Base-by-base conservation (phyloP, 2,888 invertebrate genomes). In the Ormyrus thymus region DNA sequence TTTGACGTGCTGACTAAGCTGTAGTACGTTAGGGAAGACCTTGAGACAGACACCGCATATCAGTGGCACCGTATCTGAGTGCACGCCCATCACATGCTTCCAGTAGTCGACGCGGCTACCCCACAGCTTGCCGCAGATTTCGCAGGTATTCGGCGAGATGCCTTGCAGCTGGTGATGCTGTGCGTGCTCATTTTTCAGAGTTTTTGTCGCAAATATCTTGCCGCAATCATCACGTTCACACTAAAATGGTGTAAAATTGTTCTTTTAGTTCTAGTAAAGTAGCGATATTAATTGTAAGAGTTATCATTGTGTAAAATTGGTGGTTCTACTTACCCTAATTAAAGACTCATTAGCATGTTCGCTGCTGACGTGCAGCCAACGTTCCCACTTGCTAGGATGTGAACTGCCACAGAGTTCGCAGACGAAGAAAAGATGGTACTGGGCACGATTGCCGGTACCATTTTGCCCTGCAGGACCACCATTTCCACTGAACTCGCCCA, bases 21-120 rank as follows among this genome's bases (percentile, higher is more conserved):
- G 89, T 6, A 88, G 77, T 10, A 91, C 90, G 61, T 90, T 89
- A 2, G 90, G 87, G 79, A 91, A 91, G 51, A 91, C 90, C 84
- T 91, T 91, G 6, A 91, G 84, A 74, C 91, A 91, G 50, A 91
- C 91, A 2, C 91, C 91, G 80, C 91, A 91, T 6, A 91, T 90
- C 51, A 91, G 85, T 3, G 91, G 91, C 50, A 91, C 90, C 43
- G 90, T 91, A 65, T 91, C 91, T 4, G 91, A 87, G 80, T 91
- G 91, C 1, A 91, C 91, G 8, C 91, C 91, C 91, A 91, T 91
- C 72, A 91, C 91, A 76, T 91, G 91, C 73, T 91, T 91, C 90
- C 91, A 91, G 82, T 91, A 91, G 82, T 91, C 91, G 6, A 91
- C 91, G n/a, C 91, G 88, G 61, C 90, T 91, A 56, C 90, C 90